phyloP scores from a whole-genome alignment of 2,113 vertebrate genomes.

The Solea senegalensis region DNA sequence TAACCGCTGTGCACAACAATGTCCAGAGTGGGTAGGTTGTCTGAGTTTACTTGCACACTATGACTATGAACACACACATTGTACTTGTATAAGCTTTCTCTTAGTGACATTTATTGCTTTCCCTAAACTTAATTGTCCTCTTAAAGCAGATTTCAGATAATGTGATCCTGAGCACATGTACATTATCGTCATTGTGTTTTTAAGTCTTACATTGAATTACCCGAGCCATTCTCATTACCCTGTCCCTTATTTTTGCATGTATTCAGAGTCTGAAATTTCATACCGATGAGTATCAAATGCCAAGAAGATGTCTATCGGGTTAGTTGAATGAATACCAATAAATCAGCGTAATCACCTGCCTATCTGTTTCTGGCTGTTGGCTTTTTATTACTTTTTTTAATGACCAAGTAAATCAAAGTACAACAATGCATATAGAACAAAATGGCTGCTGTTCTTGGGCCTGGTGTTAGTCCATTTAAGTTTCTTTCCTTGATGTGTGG shows the following conservation, averaged over 20 bases:
- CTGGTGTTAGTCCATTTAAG: not conserved
- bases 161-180: not conserved
- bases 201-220: constrained; percentile 4
- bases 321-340: not conserved
- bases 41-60: not conserved
- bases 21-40: constrained; percentile 74
- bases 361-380: not conserved
- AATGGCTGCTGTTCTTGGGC: not conserved
- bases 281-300: constrained; percentile 12
- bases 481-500: not conserved
- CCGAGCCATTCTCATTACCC: not conserved
- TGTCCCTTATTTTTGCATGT: not conserved
- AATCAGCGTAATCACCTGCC: constrained; percentile 4
- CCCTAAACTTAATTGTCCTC: not conserved
- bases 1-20: constrained; percentile 76
- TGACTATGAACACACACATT: not conserved
- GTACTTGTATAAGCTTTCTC: not conserved
- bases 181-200: not conserved
- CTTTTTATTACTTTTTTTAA: not conserved
- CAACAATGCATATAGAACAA: not conserved
- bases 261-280: too few relatives aligned
- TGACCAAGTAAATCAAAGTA: too few relatives aligned
- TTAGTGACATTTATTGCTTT: not conserved
- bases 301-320: constrained; percentile 14
- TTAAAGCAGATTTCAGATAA: not conserved